phyloP scores from a whole-genome alignment of 2,113 vertebrate genomes.

The Myocastor coypus region DNA sequence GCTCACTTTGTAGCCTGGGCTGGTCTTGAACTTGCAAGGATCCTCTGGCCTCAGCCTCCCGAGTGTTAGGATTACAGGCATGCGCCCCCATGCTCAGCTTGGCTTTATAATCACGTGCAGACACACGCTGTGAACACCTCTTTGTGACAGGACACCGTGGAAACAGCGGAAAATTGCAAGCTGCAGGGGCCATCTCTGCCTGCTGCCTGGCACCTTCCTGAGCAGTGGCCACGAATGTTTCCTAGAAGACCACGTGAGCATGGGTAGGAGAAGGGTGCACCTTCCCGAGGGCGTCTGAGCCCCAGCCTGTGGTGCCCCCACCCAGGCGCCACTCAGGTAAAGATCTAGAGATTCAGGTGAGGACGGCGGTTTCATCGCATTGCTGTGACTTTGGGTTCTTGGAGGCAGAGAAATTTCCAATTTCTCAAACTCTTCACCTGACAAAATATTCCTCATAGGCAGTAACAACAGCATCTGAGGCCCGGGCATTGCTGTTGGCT shows the following conservation, averaged over 20 bases:
- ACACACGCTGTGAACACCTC: rapidly evolving
- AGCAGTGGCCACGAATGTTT: neutral
- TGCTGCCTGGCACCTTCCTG: neutral
- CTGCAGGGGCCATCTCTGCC: neutral
- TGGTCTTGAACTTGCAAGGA: too few species aligned
- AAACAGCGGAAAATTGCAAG: neutral
- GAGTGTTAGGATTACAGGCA: too few species aligned
- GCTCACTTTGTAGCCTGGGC: too few species aligned
- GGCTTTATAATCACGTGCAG: neutral
- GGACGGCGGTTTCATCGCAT: neutral
- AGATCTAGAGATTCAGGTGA: too few species aligned
- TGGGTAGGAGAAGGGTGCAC: neutral
- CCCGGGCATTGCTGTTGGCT: neutral
- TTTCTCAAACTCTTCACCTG: neutral
- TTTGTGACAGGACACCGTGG: rapidly evolving
- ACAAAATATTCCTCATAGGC: neutral
- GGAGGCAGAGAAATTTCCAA: neutral
- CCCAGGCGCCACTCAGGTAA: neutral
- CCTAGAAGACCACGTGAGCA: too few species aligned
- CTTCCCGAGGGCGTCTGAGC: neutral
- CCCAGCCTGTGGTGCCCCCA: neutral
- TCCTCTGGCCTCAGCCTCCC: too few species aligned
- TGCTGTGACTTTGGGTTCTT: neutral
- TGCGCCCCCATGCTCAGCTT: too few species aligned
- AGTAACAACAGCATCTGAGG: neutral